Evolutionary conservation across 2,113 vertebrate genomes (phyloP).

Genomic region (Saiga tatarica): DNA sequence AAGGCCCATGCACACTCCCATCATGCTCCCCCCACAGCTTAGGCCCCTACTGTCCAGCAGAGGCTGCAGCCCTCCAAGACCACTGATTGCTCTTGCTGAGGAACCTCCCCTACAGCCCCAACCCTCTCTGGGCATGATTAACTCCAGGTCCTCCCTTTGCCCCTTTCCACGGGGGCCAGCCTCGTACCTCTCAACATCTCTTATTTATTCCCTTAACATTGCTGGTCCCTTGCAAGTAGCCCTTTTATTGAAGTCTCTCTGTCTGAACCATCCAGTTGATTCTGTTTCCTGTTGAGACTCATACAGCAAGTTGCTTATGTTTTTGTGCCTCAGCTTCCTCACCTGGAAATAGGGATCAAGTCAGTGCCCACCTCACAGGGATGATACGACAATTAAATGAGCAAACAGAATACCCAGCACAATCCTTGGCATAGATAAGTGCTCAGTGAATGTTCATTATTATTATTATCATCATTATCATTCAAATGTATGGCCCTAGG

Average conservation of each 20-base stretch:
- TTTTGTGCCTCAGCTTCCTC: neutral
- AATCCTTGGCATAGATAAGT: neutral
- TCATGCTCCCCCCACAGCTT: accelerated
- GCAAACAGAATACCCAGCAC: neutral
- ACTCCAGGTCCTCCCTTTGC: neutral
- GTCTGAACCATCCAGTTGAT: neutral
- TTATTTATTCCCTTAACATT: neutral
- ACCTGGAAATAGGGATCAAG: neutral
- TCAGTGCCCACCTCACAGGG: neutral
- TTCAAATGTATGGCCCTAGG: neutral
- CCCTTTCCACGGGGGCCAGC: neutral
- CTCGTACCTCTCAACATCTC: neutral
- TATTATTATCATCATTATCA: neutral
- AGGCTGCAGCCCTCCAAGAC: neutral
- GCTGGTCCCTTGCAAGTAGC: neutral
- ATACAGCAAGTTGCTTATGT: neutral
- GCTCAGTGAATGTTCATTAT: neutral
- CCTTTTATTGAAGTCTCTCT: neutral
- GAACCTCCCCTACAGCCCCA: neutral
- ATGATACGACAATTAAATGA: neutral
- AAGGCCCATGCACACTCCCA: neutral
- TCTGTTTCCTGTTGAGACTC: neutral
- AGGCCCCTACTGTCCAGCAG: neutral
- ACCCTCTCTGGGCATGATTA: neutral
- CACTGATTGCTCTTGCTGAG: neutral